Evolutionary conservation across 2,888 invertebrate genomes (phyloP), one percentile per base, ranked within the genome.

Genomic region (Tupiocoris notatus): DNA sequence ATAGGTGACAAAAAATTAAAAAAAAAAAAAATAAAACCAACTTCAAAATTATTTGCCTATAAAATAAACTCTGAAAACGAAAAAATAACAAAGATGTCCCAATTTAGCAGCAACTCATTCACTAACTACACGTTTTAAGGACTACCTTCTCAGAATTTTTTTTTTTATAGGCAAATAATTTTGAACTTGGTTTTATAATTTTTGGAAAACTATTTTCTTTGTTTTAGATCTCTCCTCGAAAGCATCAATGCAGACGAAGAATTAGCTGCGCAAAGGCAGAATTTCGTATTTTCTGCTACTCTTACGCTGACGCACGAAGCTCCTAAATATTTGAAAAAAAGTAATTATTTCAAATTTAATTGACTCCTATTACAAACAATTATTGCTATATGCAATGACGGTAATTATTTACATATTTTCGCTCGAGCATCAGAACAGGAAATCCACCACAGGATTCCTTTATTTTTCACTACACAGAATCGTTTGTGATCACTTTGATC

Each of bases 251-350:
- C 86, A 16, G 90, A 92, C 81, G 77, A 77, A 0, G 82, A 82
- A 0, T 88, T 87, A 58, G 85, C 87, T 20, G 85, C 86, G 68
- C 82, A 86, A 54, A 86, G 98, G 1, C 98, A 99, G 85, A 97
- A 93, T 83, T 96, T 98, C 83, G 93, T 99, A 0, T 98, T 98
- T 86, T 99, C 98, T 0, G 99, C 99, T 16, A 99, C 99, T 0
- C 86, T 99, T 25, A 95, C 98, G 0, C 85, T 98, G 83, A 92
- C 95, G 0, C 96, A 97, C 80, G 93, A 94, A 75, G 87, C 95
- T 59, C 93, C 94, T 0, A 86, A 88, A 24, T 90, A 93, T 83
- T 56, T 75, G 56, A 75, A 75, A 56, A 75, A 75, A 58, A 54
- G 75, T 75, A 22, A 62, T n/a, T 61, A 61, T 61, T 9, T 16